Base-by-base conservation (phyloP, 2,888 invertebrate species). In the Trileptium ribeirensis region DNA sequence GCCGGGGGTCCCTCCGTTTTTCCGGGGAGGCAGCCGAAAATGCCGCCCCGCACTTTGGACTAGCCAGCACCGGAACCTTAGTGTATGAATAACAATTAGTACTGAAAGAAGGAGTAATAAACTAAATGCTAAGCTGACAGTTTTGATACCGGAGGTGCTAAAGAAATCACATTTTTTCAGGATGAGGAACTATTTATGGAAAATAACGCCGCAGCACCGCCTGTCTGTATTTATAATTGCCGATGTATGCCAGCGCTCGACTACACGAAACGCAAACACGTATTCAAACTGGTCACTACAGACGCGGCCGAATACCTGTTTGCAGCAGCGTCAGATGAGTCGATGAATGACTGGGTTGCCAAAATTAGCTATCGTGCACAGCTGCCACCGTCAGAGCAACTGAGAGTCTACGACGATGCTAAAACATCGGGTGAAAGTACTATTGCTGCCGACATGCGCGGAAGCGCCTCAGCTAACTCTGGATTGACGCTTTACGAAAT, bases 221-320 rank as follows among this genome's bases (percentile, higher is more conserved):
- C 90, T 31, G 85, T 90, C n/a, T 89, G 89, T 83, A 87, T 91
- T 79, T 88, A 89, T 86, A 92, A 93, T 89, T 95, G 96, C 0
- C 91, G 92, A 67, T 97, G 96, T 89, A 93, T 93, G 81, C 92
- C 93, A 8, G 97, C 97, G 0, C 93, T 93, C 38, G 96, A 98
- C 90, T 98, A 98, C 90, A 95, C 94, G 24, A 98, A 98, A 90
- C 93, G 95, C 87, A 95, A 96, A 88, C 92, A 96, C 88, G 96
- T 97, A 40, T 96, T 96, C 91, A 86, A 83, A 86, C 86, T 82
- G 36, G 82, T 92, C 79, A 92, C 95, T 85, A 93, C 93, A 0
- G 98, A 98, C 89, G 95, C 95, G 0, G 94, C 97, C 0, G 96
- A 97, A 90, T 97, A 94, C 90, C 91, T 98, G 83, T 95, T 98